These are phyloP conservation scores for Dermolepida albohirtum DNA, from an alignment of 2,888 invertebrate species.

Conservation along the genomic window DNA sequence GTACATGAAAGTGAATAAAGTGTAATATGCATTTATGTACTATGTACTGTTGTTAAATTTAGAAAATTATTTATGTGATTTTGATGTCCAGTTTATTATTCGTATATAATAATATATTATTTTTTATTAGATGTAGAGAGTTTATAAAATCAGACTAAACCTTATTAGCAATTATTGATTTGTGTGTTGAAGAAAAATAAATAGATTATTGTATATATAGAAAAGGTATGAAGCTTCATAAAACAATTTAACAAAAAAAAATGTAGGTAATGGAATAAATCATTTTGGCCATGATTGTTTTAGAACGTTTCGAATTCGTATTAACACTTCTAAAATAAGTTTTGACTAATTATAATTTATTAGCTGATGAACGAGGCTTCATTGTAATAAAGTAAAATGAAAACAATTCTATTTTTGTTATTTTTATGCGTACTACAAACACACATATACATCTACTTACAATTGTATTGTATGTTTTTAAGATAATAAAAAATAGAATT, in stretches of 20 bases:
- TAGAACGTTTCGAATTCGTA: too few relatives aligned
- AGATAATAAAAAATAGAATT: slow-evolving; percentile 43
- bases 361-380: neutral
- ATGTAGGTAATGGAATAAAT: too few relatives aligned
- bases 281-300: too few relatives aligned
- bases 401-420: slow-evolving; percentile 6
- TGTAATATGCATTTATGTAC: slow-evolving; percentile 59
- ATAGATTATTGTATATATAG: slow-evolving; percentile 27
- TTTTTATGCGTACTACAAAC: slow-evolving; percentile 23
- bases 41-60: slow-evolving; percentile 62
- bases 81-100: slow-evolving; percentile 55
- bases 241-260: neutral
- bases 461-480: slow-evolving; percentile 43
- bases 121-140: slow-evolving; percentile 52
- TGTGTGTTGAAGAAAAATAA: slow-evolving; percentile 25
- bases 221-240: slow-evolving; percentile 21
- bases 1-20: slow-evolving; percentile 51
- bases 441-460: slow-evolving; percentile 41
- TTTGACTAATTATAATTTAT: neutral
- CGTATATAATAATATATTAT: slow-evolving; percentile 49
- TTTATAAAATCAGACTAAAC: slow-evolving; percentile 43
- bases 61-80: slow-evolving; percentile 63
- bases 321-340: slow-evolving; percentile 1
- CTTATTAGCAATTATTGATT: slow-evolving; percentile 11
- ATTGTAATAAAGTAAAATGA: slow-evolving; percentile 7